Percentiles rank a stretch among this genome's conserved stretches.
Conservation (phyloP, 1,140 invertebrate genomes). For the Dreissena polymorpha region DNA sequence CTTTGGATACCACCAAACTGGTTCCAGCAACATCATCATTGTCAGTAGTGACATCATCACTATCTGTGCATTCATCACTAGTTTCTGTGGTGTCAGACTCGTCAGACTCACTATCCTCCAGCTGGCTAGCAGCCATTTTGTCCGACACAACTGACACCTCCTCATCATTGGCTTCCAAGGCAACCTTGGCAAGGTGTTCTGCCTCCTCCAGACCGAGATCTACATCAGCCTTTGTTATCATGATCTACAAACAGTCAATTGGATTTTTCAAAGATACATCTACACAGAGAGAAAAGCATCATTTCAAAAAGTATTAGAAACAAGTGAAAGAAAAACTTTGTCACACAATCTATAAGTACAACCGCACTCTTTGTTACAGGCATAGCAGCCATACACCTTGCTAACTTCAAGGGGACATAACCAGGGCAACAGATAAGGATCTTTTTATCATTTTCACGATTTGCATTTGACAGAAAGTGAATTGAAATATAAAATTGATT, state of each 20-base stretch:
- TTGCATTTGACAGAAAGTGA: no score
- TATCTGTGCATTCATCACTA: slow-evolving; percentile 43
- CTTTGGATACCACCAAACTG: no score
- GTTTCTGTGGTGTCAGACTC: neutral
- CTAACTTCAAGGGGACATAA: neutral
- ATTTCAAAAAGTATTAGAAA: neutral
- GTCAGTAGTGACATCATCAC: slow-evolving; percentile 56
- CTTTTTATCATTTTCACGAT: no score
- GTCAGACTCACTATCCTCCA: neutral
- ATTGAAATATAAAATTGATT: no score
- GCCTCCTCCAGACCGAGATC: slow-evolving; percentile 82
- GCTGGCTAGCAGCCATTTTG: slow-evolving; percentile 12
- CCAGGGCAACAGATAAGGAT: no score
- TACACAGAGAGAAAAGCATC: neutral
- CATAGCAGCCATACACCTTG: neutral
- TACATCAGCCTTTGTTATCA: slow-evolving; percentile 80
- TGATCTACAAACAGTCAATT: slow-evolving; percentile 69
- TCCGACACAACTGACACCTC: slow-evolving; percentile 11
- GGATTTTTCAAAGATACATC: neutral
- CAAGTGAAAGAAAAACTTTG: neutral
- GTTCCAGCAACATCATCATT: no score
- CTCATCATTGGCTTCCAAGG: slow-evolving; percentile 48
- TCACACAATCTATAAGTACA: neutral
- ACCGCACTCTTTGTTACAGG: neutral
- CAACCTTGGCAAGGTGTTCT: slow-evolving; percentile 71